Conservation (phyloP, 2,113 vertebrate genomes). For the Fulmarus glacialis region DNA sequence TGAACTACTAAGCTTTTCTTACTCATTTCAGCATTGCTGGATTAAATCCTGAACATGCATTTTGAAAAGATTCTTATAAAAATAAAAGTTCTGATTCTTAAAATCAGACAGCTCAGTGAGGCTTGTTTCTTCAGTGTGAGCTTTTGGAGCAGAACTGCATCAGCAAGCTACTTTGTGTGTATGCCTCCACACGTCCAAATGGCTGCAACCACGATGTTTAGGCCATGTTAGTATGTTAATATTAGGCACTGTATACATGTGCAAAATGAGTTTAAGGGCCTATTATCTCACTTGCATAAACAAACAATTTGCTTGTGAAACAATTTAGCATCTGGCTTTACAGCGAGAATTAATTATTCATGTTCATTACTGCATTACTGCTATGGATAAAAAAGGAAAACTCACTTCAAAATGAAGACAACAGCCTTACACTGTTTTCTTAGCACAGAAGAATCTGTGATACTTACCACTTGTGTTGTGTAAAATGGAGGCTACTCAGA, state of each 20-base stretch:
- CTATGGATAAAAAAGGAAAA: slow-evolving; percentile 12
- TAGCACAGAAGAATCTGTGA: neutral
- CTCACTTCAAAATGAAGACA: neutral
- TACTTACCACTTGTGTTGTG: neutral
- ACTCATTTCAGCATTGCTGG: neutral
- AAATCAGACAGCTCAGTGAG: neutral
- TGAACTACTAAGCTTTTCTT: neutral
- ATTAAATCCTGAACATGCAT: neutral
- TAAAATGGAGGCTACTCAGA: neutral
- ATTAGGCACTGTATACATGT: neutral
- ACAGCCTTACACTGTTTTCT: neutral
- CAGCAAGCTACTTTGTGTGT: neutral
- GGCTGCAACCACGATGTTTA: neutral
- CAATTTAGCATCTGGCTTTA: neutral
- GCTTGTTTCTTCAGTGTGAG: neutral
- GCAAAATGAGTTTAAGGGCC: neutral
- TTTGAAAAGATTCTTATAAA: neutral
- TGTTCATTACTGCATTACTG: neutral
- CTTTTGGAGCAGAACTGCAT: neutral
- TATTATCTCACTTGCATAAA: neutral
- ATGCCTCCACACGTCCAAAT: neutral
- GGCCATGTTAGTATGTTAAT: neutral
- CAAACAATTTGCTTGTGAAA: neutral
- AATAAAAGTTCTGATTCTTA: neutral
- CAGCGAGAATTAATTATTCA: neutral